Conservation (phyloP, 1,140 invertebrate genomes). For the Araneus ventricosus region DNA sequence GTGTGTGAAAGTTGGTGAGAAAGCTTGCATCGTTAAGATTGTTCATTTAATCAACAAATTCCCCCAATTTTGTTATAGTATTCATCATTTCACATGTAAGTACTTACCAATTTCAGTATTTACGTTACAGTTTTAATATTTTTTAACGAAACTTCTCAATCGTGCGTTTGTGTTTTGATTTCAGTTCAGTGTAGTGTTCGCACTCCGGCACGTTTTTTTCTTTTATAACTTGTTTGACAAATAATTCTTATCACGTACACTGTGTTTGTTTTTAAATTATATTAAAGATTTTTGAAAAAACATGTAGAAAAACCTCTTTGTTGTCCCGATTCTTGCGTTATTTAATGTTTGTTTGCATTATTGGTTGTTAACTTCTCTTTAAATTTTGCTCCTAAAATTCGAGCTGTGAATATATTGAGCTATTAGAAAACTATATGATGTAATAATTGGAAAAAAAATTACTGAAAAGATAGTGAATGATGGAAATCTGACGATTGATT, state of each 20-base stretch:
- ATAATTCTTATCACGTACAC: conserved; percentile 2
- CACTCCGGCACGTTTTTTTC: neutral
- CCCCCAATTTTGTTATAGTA: neutral
- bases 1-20: neutral
- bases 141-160: neutral
- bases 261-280: neutral
- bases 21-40: neutral
- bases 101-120: neutral
- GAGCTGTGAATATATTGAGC: no score
- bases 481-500: no score
- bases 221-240: neutral
- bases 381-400: no score
- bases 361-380: no score
- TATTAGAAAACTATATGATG: no score
- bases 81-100: neutral
- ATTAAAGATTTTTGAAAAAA: neutral
- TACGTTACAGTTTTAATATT: neutral
- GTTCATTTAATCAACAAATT: neutral
- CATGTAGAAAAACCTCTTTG: no score
- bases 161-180: neutral
- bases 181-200: neutral
- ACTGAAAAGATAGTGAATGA: no score
- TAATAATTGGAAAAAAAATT: no score
- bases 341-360: no score
- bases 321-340: no score